A percentile compares a stretch with the other conserved stretches of the same genome.
phyloP scores from a whole-genome alignment of 1,140 invertebrate species.

The Papilio xuthus region DNA sequence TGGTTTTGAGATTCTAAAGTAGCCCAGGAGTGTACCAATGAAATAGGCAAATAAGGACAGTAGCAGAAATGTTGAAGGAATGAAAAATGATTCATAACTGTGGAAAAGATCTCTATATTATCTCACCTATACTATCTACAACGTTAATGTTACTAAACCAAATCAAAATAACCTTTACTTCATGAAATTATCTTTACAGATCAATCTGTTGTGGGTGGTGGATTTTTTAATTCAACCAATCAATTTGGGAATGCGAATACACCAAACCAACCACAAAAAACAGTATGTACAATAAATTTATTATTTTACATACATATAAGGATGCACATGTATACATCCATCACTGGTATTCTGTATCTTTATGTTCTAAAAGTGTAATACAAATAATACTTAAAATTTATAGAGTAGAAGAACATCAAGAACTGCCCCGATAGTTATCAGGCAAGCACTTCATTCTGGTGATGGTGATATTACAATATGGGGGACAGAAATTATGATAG shows the following conservation, averaged over 20 bases:
- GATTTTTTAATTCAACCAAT: slow-evolving; percentile 75
- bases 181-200: slow-evolving; percentile 56
- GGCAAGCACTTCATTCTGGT: slow-evolving; percentile 80
- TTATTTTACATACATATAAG: background rate
- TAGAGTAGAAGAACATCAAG: slow-evolving; percentile 74
- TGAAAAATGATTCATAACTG: too few species aligned
- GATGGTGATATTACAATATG: slow-evolving; percentile 83
- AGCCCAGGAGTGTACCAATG: too few species aligned
- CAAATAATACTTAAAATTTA: slow-evolving; percentile 41
- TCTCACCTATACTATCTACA: background rate
- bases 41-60: too few species aligned
- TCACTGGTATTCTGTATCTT: too few species aligned
- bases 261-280: slow-evolving; percentile 73
- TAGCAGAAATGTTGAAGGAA: too few species aligned
- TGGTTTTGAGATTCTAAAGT: too few species aligned
- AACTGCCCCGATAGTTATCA: slow-evolving; percentile 83
- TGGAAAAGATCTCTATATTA: background rate
- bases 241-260: slow-evolving; percentile 77
- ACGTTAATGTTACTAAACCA: too few species aligned
- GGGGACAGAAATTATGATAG: slow-evolving; percentile 80
- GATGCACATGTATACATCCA: too few species aligned
- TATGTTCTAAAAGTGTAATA: slow-evolving; percentile 14
- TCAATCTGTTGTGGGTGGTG: slow-evolving; percentile 73
- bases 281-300: slow-evolving; percentile 54
- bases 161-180: background rate